Base-by-base conservation (phyloP, 2,888 invertebrate genomes). In the Papilio gigon region DNA sequence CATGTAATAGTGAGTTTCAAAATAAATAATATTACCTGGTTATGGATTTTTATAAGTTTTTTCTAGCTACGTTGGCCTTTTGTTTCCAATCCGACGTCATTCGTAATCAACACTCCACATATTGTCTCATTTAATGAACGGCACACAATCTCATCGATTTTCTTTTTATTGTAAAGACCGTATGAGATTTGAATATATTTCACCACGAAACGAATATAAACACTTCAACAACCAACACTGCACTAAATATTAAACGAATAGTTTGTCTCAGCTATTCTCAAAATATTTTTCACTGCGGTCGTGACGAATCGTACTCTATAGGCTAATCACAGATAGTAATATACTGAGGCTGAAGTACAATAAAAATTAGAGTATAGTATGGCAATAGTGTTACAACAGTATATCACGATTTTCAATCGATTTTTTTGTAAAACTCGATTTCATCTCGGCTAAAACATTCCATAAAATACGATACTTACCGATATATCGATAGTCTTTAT, bases 41-140 rank as follows among this genome's bases (percentile, higher is more conserved):
- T 67, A 53, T 60, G 67, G 59, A 71, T 60, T 61, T 70, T 66
- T 61, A 66, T 67, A 50, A 56, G 60, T 71, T 63, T 72, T 67
- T 70, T 77, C 73, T 64, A 73, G 76, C 76, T 82, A 82, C 83
- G 87, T 87, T 88, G 87, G 87, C 85, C 83, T 88, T 87, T 86
- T 87, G 87, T 85, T 89, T 77, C 74, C 74, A 78, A 86, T 76
- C 84, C 89, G 86, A 89, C 88, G 89, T 89, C 90, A 90, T 88
- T 84, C 86, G 89, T 87, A 88, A 87, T 88, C 86, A 90, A 88
- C 89, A 85, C 83, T 84, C 83, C 87, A 89, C 90, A 90, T 89
- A 88, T 85, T 89, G 88, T 87, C 75, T 73, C 71, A 75, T 76
- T 74, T 77, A 81, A 78, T 77, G 73, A 72, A 85, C 62, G 42